Evolutionary conservation across 1,140 invertebrate genomes (phyloP).

Genomic region (Diploscapter pachys): DNA sequence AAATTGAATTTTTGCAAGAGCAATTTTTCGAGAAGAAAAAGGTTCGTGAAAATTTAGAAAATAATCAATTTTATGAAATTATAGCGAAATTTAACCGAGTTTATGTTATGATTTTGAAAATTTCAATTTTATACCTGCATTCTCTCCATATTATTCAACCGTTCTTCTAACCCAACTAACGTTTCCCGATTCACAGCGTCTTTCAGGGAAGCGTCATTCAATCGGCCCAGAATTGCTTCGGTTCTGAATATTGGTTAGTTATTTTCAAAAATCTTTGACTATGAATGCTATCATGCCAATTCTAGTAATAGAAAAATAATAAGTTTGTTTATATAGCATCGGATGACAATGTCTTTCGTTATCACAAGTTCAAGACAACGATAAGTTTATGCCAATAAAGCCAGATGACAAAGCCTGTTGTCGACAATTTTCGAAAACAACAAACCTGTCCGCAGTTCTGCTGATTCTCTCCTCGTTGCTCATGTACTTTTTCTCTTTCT

Average conservation of each 20-base stretch:
- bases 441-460: conserved; percentile 41
- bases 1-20: too few relatives aligned
- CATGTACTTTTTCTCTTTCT: conserved; percentile 40
- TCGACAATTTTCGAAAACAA: not conserved
- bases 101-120: too few relatives aligned
- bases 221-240: conserved; percentile 33
- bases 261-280: not conserved
- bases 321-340: not conserved
- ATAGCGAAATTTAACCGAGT: too few relatives aligned
- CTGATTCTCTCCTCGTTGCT: conserved; percentile 47
- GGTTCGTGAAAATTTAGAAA: too few relatives aligned
- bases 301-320: too few relatives aligned
- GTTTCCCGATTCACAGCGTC: conserved; percentile 26
- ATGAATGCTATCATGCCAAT: not conserved
- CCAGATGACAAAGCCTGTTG: not conserved
- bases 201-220: conserved; percentile 39
- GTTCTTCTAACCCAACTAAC: conserved; percentile 31
- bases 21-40: too few relatives aligned
- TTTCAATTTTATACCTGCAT: not conserved
- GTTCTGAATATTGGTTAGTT: conserved; percentile 24
- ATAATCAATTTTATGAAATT: too few relatives aligned
- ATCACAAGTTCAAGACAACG: not conserved
- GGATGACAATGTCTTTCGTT: not conserved
- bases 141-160: conserved; percentile 34
- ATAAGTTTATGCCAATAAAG: not conserved